Base-by-base conservation (phyloP, 2,888 invertebrate genomes). In the Desoria tigrina region DNA sequence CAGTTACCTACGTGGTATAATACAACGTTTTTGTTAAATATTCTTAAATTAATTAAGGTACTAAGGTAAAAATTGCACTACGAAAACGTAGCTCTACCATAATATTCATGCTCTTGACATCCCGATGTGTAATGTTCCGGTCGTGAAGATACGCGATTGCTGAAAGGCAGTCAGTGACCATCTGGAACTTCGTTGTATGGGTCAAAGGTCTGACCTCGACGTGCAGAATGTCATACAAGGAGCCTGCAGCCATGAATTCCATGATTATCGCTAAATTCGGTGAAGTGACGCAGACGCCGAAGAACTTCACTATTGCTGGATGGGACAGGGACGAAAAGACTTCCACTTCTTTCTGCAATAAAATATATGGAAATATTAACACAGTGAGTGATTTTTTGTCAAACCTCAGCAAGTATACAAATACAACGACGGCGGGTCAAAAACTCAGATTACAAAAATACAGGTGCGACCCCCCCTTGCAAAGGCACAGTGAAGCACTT, bases 201-300 rank as follows among this genome's bases (percentile, higher is more conserved):
- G 1, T 24, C 21, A 61, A 18, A 1, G 7, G 4, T 2, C 51
- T 21, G 4, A 18, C 28, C n/a, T 61, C 61, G 14, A 61, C 39
- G 26, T 61, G 61, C 27, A 51, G 39, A 1, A 61, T 53, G 23
- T 61, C 61, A 39, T 61, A 37, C 11, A 61, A 16, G 6, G 61
- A 61, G 1, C 61, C 61, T 24, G 18, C 53, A 6, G 24, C 61
- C 61, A 61, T 61, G 49, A 61, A 61, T 37, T 61, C 61, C 61
- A 61, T 61, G 7, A 61, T 53, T 24, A 62, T 62, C 1, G 55
- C 54, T 9, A 62, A 23, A 27, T 62, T 62, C 21, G 62, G 62
- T 1, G 62, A 18, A 14, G 14, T 21, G 1, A 55, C n/a, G 28
- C 62, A 62, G 14, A 23, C 62, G 1, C 62, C 62, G 37, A 9